These are phyloP conservation scores for Carterocephalus palaemon DNA, from an alignment of 2,888 invertebrate species.

Conservation along the genomic window DNA sequence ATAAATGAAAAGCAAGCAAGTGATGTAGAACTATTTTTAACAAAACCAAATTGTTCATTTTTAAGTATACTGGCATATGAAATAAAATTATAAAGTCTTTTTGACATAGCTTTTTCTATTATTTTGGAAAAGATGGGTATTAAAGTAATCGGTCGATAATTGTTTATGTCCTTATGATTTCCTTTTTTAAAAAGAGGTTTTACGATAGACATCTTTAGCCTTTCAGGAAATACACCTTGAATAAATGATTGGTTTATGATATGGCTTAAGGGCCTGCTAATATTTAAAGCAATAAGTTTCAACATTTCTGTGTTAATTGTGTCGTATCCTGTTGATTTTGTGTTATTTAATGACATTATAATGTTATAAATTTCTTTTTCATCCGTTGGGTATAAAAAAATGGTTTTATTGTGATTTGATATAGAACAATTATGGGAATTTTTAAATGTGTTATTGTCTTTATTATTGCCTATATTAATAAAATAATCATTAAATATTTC, in stretches of 20 bases:
- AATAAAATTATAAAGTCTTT: not conserved
- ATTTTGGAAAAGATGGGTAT: constrained; percentile 6
- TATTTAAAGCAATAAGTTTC: not conserved
- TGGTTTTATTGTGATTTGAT: not conserved
- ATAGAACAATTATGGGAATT: no score
- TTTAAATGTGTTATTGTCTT: no score
- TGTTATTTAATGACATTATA: not conserved
- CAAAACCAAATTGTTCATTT: constrained; percentile 7
- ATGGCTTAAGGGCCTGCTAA: constrained; percentile 1
- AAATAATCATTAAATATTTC: not conserved
- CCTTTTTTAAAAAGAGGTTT: constrained; percentile 1
- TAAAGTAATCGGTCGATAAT: constrained; percentile 1
- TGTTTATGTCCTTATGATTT: not conserved
- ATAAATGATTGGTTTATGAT: not conserved
- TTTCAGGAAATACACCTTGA: not conserved
- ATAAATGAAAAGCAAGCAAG: constrained; percentile 4
- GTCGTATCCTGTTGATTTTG: not conserved
- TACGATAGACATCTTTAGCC: not conserved
- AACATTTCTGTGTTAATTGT: not conserved
- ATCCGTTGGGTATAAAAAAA: not conserved
- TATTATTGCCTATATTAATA: not conserved
- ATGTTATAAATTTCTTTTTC: not conserved
- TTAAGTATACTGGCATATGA: not conserved
- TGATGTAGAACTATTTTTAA: constrained; percentile 1
- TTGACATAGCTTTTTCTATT: constrained; percentile 1